Evolutionary conservation across 2,113 vertebrate genomes (phyloP).

Genomic region (Alouatta palliata): DNA sequence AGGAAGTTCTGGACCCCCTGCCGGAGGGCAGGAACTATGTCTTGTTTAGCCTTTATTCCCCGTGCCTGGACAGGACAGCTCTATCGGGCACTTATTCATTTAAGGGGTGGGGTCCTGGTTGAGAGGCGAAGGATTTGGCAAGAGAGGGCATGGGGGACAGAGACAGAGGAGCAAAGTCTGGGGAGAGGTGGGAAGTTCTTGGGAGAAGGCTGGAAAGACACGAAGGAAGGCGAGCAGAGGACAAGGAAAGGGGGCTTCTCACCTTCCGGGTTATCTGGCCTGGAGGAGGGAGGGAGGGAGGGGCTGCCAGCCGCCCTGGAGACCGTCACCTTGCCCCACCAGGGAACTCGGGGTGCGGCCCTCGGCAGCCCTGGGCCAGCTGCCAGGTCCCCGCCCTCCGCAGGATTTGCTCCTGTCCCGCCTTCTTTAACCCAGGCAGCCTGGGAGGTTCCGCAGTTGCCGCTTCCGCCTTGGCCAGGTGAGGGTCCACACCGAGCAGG

Average conservation of each 20-base stretch:
- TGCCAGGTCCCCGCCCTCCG: neutral
- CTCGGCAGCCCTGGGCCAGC: neutral
- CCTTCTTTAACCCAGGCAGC: slow-evolving; percentile 10
- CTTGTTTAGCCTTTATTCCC: neutral
- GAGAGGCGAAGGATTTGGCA: neutral
- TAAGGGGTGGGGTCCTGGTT: neutral
- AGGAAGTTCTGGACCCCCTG: neutral
- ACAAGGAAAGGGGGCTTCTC: neutral
- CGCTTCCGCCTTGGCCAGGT: slow-evolving; percentile 72
- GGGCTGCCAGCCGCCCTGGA: accelerated
- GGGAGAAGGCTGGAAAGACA: neutral
- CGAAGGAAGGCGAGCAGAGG: neutral
- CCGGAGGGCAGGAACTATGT: neutral
- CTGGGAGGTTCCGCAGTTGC: neutral
- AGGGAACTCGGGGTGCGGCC: neutral
- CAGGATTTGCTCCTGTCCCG: slow-evolving; percentile 1
- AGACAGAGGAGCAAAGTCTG: neutral
- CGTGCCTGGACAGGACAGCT: neutral
- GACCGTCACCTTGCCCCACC: accelerated
- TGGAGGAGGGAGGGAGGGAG: neutral
- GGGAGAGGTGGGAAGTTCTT: neutral
- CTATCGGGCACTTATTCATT: neutral
- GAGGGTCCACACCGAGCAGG: neutral
- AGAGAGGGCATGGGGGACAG: neutral
- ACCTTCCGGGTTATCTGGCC: neutral